A percentile compares a stretch with the other conserved stretches of the same genome.
phyloP scores from a whole-genome alignment of 2,888 invertebrate genomes.

The Mayetiola destructor region DNA sequence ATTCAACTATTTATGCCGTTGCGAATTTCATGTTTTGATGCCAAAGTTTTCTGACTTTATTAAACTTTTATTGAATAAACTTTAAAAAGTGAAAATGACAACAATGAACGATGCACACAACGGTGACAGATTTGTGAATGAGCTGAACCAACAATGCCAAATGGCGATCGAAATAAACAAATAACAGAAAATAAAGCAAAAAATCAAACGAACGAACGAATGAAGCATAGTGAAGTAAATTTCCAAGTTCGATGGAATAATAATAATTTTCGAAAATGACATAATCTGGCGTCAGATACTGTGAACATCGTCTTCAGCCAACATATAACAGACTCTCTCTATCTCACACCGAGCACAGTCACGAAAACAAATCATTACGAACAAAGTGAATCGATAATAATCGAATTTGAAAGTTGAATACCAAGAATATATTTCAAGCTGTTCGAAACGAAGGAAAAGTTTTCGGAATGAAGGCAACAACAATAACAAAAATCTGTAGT shows the following conservation, averaged over 20 bases:
- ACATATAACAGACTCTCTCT: constrained; percentile 2
- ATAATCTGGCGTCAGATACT: constrained; percentile 12
- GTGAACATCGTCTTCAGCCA: not conserved
- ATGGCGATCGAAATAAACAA: not conserved
- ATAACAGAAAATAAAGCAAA: not conserved
- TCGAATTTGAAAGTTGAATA: no score
- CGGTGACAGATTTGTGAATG: not conserved
- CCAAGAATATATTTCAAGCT: no score
- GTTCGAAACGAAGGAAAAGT: no score
- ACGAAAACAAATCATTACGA: constrained; percentile 12
- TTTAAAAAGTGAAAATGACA: not conserved
- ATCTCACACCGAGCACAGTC: no score
- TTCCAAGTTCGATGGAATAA: not conserved
- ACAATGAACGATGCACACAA: not conserved
- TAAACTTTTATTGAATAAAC: constrained; percentile 9
- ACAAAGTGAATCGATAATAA: constrained; percentile 5
- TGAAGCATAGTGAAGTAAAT: not conserved
- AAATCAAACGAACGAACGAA: not conserved
- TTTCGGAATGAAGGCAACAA: no score
- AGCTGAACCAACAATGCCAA: not conserved
- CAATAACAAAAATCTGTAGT: no score
- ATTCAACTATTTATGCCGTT: not conserved
- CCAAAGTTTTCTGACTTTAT: constrained; percentile 1
- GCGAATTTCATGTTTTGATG: constrained; percentile 1
- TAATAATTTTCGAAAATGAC: not conserved